Evolutionary conservation across 2,113 vertebrate species (phyloP).

Genomic region (Osmerus mordax): DNA sequence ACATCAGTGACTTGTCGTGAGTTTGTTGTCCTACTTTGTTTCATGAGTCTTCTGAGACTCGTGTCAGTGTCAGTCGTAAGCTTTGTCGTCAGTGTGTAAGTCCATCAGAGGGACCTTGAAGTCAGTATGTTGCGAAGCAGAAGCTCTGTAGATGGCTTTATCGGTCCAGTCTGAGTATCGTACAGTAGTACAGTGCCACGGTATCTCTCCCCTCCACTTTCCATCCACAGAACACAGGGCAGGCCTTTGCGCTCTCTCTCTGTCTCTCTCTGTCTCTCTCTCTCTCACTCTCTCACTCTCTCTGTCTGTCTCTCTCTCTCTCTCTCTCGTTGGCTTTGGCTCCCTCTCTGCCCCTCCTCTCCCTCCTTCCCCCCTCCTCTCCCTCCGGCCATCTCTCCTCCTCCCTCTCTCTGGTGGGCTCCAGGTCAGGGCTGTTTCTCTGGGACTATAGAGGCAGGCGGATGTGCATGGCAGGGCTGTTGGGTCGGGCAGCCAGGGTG

Average conservation of each 20-base stretch:
- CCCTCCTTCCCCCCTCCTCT: background rate
- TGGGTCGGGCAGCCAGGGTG: conserved; percentile 88
- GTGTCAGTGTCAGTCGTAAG: conserved; percentile 15
- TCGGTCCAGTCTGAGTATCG: conserved; percentile 33
- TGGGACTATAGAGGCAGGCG: conserved; percentile 77
- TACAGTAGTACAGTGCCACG: conserved; percentile 11
- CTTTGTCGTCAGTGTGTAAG: conserved; percentile 15
- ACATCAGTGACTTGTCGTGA: too few species aligned
- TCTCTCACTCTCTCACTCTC: too few species aligned
- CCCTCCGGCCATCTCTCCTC: background rate
- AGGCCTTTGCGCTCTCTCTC: background rate
- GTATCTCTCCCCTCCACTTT: too few species aligned
- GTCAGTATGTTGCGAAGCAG: conserved; percentile 27
- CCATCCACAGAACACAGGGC: too few species aligned
- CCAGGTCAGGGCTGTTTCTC: conserved; percentile 11
- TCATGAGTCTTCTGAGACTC: too few species aligned
- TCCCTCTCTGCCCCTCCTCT: background rate
- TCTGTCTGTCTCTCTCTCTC: too few species aligned
- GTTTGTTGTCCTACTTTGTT: too few species aligned
- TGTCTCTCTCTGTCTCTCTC: conserved; percentile 25
- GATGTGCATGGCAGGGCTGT: conserved; percentile 88
- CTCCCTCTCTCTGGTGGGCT: background rate
- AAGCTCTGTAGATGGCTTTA: conserved; percentile 38
- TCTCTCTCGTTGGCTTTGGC: background rate
- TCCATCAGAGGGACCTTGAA: background rate